Conservation (phyloP, 2,888 invertebrate genomes). For the Leucoma salicis region DNA sequence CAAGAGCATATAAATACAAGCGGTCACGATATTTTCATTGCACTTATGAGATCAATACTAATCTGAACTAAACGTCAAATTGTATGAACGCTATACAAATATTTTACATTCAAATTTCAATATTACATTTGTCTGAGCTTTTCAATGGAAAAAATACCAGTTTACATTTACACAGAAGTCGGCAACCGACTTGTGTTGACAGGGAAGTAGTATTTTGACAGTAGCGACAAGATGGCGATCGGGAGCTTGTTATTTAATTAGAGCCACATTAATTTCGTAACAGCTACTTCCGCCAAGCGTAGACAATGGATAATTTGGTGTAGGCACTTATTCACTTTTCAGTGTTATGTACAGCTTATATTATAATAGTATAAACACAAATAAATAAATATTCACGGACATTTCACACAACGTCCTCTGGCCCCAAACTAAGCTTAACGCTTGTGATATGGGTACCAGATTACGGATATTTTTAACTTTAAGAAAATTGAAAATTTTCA, state of each 20-base stretch:
- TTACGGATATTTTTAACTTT: too few species aligned
- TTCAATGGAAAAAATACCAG: constrained; percentile 30
- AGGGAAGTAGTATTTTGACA: constrained; percentile 65
- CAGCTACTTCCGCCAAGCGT: constrained; percentile 63
- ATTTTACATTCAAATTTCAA: constrained; percentile 14
- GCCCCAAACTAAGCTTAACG: too few species aligned
- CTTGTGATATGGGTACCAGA: too few species aligned
- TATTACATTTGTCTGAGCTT: constrained; percentile 14
- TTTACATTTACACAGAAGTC: constrained; percentile 36
- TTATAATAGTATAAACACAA: too few species aligned
- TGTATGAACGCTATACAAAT: constrained; percentile 8
- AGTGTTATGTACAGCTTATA: too few species aligned
- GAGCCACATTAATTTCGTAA: constrained; percentile 75
- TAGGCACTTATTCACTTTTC: background rate
- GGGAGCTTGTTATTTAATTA: constrained; percentile 75
- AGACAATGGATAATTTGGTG: constrained; percentile 19
- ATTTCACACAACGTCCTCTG: too few species aligned
- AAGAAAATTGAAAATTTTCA: too few species aligned
- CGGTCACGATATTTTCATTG: constrained; percentile 2
- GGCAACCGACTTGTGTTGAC: constrained; percentile 37
- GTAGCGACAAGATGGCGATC: constrained; percentile 53
- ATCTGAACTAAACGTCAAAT: constrained; percentile 8
- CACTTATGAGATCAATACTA: constrained; percentile 6
- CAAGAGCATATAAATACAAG: background rate
- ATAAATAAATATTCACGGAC: too few species aligned